These are phyloP conservation scores for Phallusia fumigata DNA, from an alignment of 23 tunicate genomes.

Conservation along the genomic window DNA sequence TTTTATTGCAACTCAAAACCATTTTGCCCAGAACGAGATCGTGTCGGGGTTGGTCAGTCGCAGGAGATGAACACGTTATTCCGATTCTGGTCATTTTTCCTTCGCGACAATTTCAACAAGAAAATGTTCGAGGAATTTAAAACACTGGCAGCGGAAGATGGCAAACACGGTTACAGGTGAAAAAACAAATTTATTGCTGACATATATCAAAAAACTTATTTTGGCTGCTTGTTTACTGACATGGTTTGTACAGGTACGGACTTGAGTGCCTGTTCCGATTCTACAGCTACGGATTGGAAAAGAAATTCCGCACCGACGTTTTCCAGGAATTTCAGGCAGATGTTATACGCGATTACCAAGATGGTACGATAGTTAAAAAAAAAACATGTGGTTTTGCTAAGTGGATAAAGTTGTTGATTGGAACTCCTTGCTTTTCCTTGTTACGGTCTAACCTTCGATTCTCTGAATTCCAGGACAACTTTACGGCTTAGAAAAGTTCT, in stretches of 20 bases:
- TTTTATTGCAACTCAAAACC: too few relatives aligned
- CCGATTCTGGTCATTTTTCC: slow-evolving; percentile 95
- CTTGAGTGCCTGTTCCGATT: slow-evolving; percentile 97
- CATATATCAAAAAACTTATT: background rate
- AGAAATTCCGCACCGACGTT: slow-evolving; percentile 72
- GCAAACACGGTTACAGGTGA: slow-evolving; percentile 77
- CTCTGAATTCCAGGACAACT: slow-evolving; percentile 64
- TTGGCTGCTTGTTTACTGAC: background rate
- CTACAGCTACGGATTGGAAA: slow-evolving; percentile 97
- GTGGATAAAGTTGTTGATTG: too few relatives aligned
- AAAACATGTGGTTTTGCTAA: background rate
- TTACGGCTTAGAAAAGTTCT: slow-evolving; percentile 95
- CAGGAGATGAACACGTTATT: slow-evolving; percentile 98
- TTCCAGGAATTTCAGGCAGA: slow-evolving; percentile 87
- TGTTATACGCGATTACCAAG: slow-evolving; percentile 82
- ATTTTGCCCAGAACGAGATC: slow-evolving; percentile 45
- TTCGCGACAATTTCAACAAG: slow-evolving; percentile 97
- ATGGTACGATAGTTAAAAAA: slow-evolving; percentile 34
- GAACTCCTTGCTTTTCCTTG: background rate
- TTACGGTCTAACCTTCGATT: background rate
- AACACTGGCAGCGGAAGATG: slow-evolving; percentile 71
- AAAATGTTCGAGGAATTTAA: slow-evolving; percentile 97
- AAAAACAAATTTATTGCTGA: background rate
- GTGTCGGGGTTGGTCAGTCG: slow-evolving; percentile 83
- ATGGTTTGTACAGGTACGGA: slow-evolving; percentile 65